Conservation (phyloP, 1,140 invertebrate genomes). For the Cyclargus thomasi region DNA sequence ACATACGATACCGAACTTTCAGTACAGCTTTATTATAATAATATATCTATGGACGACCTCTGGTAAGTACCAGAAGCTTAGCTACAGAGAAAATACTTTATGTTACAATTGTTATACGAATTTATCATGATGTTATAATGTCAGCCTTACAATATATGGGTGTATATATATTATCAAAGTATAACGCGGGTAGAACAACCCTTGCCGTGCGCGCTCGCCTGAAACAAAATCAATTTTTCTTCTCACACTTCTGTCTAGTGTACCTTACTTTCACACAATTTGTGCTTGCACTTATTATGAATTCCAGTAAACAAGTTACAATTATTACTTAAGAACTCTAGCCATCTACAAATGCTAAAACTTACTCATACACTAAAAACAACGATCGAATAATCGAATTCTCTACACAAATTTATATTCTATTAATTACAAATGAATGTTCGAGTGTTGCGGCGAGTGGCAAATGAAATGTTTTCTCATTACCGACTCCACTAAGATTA, state of each 20-base stretch:
- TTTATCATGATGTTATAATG: no score
- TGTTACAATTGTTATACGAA: no score
- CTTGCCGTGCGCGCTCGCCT: slow-evolving; percentile 34
- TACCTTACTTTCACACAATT: background rate
- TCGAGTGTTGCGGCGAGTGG: slow-evolving; percentile 41
- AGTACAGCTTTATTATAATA: no score
- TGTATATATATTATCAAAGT: background rate
- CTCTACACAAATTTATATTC: background rate
- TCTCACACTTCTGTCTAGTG: slow-evolving; percentile 17
- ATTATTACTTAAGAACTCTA: background rate
- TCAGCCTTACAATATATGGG: no score
- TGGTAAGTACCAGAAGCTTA: no score
- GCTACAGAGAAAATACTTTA: no score
- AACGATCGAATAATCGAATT: background rate
- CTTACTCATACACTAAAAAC: no score
- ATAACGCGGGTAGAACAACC: slow-evolving; percentile 12
- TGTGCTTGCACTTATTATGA: slow-evolving; percentile 29
- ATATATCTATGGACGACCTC: no score
- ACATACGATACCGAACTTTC: no score
- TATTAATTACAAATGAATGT: background rate
- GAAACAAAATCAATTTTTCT: slow-evolving; percentile 41
- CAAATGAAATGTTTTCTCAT: slow-evolving; percentile 60
- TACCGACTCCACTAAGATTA: slow-evolving; percentile 62
- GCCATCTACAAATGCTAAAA: no score
- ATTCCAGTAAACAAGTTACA: slow-evolving; percentile 32